phyloP scores from a whole-genome alignment of 2,888 invertebrate species.

The Cactoblastis cactorum region DNA sequence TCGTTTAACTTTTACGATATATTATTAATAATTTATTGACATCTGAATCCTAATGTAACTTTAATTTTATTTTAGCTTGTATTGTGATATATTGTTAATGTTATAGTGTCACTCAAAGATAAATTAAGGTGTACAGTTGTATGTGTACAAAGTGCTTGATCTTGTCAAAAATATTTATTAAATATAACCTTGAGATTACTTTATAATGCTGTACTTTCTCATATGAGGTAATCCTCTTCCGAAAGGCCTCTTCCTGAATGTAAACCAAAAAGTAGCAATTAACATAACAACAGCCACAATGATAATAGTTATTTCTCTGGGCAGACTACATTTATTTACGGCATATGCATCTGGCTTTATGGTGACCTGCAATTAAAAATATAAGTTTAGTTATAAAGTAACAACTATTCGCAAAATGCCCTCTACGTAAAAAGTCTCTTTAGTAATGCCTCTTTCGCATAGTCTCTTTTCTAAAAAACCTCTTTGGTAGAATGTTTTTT shows the following conservation, averaged over 20 bases:
- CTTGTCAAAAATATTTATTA: conserved; percentile 79
- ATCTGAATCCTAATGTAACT: conserved; percentile 50
- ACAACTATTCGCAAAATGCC: neutral
- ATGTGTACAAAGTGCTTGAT: conserved; percentile 73
- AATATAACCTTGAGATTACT: conserved; percentile 64
- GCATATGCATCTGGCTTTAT: conserved; percentile 47
- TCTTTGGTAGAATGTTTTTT: too few relatives aligned
- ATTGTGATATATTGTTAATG: conserved; percentile 65
- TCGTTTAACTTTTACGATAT: conserved; percentile 63
- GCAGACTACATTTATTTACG: conserved; percentile 57
- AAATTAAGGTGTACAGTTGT: conserved; percentile 41
- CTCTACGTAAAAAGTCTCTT: too few relatives aligned
- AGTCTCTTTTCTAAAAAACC: too few relatives aligned
- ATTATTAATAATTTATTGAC: conserved; percentile 63
- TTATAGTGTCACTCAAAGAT: conserved; percentile 28
- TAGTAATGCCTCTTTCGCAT: too few relatives aligned
- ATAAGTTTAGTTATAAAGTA: neutral
- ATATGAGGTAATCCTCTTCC: conserved; percentile 30
- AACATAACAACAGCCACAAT: conserved; percentile 44
- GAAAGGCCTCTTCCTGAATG: conserved; percentile 29
- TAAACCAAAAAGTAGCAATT: conserved; percentile 29
- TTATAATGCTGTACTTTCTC: conserved; percentile 32
- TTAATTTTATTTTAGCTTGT: conserved; percentile 40
- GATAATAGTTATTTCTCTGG: conserved; percentile 51
- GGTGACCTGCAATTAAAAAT: conserved; percentile 44